Evolutionary conservation across 2,797 vertebrate species (phyloP).

Genomic region (Bovichtus diacanthus): DNA sequence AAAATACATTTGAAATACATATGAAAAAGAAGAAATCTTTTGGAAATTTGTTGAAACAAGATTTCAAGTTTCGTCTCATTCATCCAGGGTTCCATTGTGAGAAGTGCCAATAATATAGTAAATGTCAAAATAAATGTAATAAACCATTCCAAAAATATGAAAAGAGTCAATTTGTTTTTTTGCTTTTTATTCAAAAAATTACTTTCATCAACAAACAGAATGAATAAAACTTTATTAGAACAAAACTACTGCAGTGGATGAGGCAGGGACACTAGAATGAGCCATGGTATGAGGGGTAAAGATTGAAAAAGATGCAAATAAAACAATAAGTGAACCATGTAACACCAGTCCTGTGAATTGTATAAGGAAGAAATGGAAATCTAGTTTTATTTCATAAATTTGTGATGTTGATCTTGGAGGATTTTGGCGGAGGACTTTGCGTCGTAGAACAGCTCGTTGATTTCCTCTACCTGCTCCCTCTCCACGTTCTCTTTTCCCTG

Average conservation of each 20-base stretch:
- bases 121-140: not conserved
- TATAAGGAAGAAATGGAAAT: not conserved
- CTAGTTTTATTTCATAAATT: constrained; percentile 94
- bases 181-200: constrained; percentile 66
- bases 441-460: constrained; percentile 98
- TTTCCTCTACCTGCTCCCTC: constrained; percentile 97
- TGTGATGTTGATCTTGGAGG: constrained; percentile 97
- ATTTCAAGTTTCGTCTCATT: not conserved
- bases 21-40: not conserved
- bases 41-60: not conserved
- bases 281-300: not conserved
- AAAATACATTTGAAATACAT: not conserved
- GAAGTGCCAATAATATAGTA: not conserved
- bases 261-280: not conserved
- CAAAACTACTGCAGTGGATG: constrained; percentile 41
- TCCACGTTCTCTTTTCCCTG: constrained; percentile 97
- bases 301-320: not conserved
- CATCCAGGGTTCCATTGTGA: not conserved
- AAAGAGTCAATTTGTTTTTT: constrained; percentile 12
- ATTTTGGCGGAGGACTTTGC: constrained; percentile 99
- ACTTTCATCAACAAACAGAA: constrained; percentile 41
- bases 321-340: not conserved
- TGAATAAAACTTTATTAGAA: constrained; percentile 53
- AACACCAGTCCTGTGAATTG: not conserved
- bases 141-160: not conserved